phyloP scores from a whole-genome alignment of 2,888 invertebrate species.

The Acleris cristana region DNA sequence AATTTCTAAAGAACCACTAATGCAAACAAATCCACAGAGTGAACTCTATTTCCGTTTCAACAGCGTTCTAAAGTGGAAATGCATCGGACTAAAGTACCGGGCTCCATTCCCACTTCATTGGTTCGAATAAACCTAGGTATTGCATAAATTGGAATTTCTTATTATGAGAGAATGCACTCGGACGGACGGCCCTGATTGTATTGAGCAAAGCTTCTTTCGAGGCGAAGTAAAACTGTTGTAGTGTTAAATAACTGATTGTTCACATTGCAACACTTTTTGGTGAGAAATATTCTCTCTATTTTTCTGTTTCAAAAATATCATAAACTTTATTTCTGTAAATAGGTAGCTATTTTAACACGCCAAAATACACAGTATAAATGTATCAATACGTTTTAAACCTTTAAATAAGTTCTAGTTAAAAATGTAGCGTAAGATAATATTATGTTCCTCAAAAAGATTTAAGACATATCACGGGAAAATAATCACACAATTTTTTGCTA shows the following conservation, averaged over 20 bases:
- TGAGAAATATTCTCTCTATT: too few species aligned
- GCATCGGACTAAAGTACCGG: slow-evolving; percentile 45
- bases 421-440: too few species aligned
- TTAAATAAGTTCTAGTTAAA: too few species aligned
- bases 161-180: slow-evolving; percentile 44
- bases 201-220: slow-evolving; percentile 42
- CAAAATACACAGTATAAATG: too few species aligned
- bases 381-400: too few species aligned
- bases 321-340: too few species aligned
- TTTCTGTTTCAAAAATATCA: too few species aligned
- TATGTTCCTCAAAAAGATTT: too few species aligned
- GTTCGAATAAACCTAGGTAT: slow-evolving; percentile 57
- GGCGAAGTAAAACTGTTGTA: slow-evolving; percentile 46
- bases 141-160: slow-evolving; percentile 59
- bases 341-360: too few species aligned
- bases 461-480: too few species aligned
- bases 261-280: slow-evolving; percentile 32
- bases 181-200: slow-evolving; percentile 43
- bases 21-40: slow-evolving; percentile 4
- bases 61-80: slow-evolving; percentile 43
- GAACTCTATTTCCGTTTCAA: slow-evolving; percentile 20
- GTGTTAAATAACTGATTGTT: slow-evolving; percentile 41
- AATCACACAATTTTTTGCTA: too few species aligned
- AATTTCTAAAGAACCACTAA: slow-evolving; percentile 6
- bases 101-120: slow-evolving; percentile 55